These are phyloP conservation scores for Actias luna DNA, from an alignment of 2,888 invertebrate species.

Conservation along the genomic window DNA sequence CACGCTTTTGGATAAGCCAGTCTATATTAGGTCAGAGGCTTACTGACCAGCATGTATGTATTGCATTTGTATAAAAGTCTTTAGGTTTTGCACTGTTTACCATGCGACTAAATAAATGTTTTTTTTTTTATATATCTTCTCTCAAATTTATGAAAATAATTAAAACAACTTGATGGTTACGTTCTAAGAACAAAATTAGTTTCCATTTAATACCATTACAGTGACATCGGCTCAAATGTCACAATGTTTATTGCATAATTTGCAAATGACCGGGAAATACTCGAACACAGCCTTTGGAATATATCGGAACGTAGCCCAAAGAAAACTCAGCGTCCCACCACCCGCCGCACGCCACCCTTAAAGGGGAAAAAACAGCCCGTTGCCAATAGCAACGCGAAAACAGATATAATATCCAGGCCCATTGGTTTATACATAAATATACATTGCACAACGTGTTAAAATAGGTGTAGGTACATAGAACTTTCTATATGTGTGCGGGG, in stretches of 20 bases:
- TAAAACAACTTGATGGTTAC: no score
- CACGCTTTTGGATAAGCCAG: no score
- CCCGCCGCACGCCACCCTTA: constrained; percentile 33
- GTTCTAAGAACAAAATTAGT: no score
- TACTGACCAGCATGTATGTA: no score
- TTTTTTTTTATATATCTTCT: no score
- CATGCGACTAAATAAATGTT: no score
- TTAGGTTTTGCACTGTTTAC: no score
- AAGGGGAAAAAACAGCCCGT: constrained; percentile 66
- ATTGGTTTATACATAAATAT: constrained; percentile 21
- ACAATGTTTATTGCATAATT: background rate
- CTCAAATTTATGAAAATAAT: no score
- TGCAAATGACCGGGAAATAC: constrained; percentile 8
- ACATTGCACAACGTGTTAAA: constrained; percentile 32
- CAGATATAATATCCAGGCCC: constrained; percentile 65
- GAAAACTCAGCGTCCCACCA: constrained; percentile 44
- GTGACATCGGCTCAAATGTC: no score
- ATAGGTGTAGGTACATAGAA: constrained; percentile 62
- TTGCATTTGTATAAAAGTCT: no score
- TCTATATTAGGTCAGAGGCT: no score
- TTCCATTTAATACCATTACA: no score
- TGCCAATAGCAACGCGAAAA: constrained; percentile 70
- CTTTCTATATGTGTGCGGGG: constrained; percentile 57
- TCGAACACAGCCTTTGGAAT: constrained; percentile 29
- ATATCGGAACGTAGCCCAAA: constrained; percentile 29